Percentiles rank a stretch among this genome's conserved stretches.
Evolutionary conservation across 2,888 invertebrate genomes (phyloP).

Genomic region (Operophtera brumata): DNA sequence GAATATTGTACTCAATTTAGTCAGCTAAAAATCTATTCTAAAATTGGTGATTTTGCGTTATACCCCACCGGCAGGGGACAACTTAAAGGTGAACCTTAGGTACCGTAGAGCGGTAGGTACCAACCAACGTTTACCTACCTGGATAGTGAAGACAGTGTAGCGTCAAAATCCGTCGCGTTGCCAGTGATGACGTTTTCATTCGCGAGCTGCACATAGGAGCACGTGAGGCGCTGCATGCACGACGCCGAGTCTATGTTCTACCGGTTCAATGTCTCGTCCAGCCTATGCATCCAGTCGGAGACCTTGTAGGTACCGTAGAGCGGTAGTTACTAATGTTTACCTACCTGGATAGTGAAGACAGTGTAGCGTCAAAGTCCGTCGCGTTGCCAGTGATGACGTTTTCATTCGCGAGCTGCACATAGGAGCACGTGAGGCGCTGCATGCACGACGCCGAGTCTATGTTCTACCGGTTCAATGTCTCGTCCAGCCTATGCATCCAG

Average conservation of each 20-base stretch:
- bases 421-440: slow-evolving; percentile 86
- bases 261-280: slow-evolving; percentile 84
- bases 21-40: too few species aligned
- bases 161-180: slow-evolving; percentile 83
- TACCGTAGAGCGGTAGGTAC: too few species aligned
- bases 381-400: slow-evolving; percentile 83
- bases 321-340: too few species aligned
- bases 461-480: slow-evolving; percentile 84
- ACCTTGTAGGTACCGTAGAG: too few species aligned
- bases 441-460: slow-evolving; percentile 86
- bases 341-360: slow-evolving; percentile 81
- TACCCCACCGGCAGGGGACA: too few species aligned
- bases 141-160: slow-evolving; percentile 81
- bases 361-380: slow-evolving; percentile 82
- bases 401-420: slow-evolving; percentile 85
- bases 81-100: too few species aligned
- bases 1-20: too few species aligned
- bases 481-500: slow-evolving; percentile 83
- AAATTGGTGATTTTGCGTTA: too few species aligned
- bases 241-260: slow-evolving; percentile 87
- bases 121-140: too few species aligned
- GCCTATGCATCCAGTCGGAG: slow-evolving; percentile 82
- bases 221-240: slow-evolving; percentile 86
- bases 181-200: slow-evolving; percentile 83
- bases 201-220: slow-evolving; percentile 86